Evolutionary conservation across 2,797 vertebrate species (phyloP).

Genomic region (Anabas testudineus): DNA sequence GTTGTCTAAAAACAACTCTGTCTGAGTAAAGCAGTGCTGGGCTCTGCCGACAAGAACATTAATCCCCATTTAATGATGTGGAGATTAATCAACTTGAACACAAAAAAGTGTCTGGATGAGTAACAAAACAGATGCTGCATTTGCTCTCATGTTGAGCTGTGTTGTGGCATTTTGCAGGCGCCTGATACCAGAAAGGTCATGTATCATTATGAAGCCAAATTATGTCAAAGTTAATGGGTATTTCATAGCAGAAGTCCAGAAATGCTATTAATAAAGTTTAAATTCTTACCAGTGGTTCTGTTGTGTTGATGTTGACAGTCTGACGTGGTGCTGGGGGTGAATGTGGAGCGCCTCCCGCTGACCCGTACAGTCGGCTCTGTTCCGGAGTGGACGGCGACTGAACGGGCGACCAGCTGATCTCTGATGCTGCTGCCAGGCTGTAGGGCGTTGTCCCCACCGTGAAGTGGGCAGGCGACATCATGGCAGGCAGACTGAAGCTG

Average conservation of each 20-base stretch:
- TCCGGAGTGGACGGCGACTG: slow-evolving; percentile 76
- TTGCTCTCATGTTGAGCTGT: slow-evolving; percentile 21
- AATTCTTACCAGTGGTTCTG: slow-evolving; percentile 80
- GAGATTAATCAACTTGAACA: slow-evolving; percentile 43
- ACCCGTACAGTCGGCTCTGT: slow-evolving; percentile 52
- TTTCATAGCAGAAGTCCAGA: neutral
- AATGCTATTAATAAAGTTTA: neutral
- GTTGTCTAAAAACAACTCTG: slow-evolving; percentile 4
- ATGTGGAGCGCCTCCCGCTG: slow-evolving; percentile 52
- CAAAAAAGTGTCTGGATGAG: slow-evolving; percentile 21
- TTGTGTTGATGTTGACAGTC: slow-evolving; percentile 63
- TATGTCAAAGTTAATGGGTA: slow-evolving; percentile 7
- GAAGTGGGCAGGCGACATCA: slow-evolving; percentile 81
- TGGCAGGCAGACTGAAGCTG: slow-evolving; percentile 81
- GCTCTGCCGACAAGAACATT: slow-evolving; percentile 31
- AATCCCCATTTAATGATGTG: slow-evolving; percentile 49
- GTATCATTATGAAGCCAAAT: slow-evolving; percentile 30
- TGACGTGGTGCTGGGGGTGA: slow-evolving; percentile 76
- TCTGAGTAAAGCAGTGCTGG: slow-evolving; percentile 1
- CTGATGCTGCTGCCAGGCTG: slow-evolving; percentile 68
- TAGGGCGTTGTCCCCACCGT: slow-evolving; percentile 79
- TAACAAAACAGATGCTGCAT: slow-evolving; percentile 25
- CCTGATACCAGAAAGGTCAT: slow-evolving; percentile 37
- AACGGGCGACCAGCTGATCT: slow-evolving; percentile 23
- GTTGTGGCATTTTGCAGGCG: slow-evolving; percentile 41